These are phyloP conservation scores for Hydrozoanthus tunicans DNA, from an alignment of 64 coral and sea anemone genomes.

Conservation along the genomic window DNA sequence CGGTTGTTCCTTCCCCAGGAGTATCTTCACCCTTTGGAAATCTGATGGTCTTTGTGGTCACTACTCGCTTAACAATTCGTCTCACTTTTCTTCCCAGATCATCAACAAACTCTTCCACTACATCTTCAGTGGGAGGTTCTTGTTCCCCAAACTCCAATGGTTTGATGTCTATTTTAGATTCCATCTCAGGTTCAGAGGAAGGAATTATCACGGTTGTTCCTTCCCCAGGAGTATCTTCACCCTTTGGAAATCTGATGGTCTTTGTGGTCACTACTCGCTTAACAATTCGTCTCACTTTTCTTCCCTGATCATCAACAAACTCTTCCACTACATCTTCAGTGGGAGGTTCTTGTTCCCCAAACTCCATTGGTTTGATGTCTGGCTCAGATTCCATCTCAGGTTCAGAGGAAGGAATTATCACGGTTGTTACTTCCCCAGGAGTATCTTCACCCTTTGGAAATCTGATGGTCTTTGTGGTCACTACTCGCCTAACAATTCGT, in stretches of 20 bases:
- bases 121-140: background rate
- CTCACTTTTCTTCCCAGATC: constrained; percentile 19
- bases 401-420: background rate
- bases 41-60: constrained; percentile 47
- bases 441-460: background rate
- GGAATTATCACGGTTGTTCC: background rate
- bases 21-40: background rate
- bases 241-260: constrained; percentile 16
- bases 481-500: constrained; percentile 30
- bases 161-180: background rate
- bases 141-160: background rate
- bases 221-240: background rate
- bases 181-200: background rate
- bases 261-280: constrained; percentile 30
- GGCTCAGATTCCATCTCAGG: background rate
- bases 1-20: background rate
- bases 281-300: constrained; percentile 19
- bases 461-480: constrained; percentile 52
- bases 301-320: constrained; percentile 65
- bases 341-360: background rate
- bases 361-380: background rate
- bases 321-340: constrained; percentile 10
- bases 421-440: background rate
- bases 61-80: constrained; percentile 29
- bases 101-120: constrained; percentile 20